Percentiles rank a stretch among this genome's conserved stretches.
Conservation (phyloP, 2,113 vertebrate species). For the Varanus salvator region DNA sequence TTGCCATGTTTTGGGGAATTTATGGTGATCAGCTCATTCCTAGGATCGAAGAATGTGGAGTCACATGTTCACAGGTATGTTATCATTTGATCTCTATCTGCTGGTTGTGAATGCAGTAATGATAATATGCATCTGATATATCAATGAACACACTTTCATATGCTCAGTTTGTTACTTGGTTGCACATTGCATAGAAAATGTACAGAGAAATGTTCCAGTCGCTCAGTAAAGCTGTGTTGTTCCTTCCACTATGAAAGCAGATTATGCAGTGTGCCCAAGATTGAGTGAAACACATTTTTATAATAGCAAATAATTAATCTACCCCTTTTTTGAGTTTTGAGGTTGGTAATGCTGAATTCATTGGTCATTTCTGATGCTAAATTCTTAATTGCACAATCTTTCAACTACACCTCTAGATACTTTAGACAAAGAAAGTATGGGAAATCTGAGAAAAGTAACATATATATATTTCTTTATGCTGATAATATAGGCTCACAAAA, state of each 20-base stretch:
- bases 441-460: background rate
- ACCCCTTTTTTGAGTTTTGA: constrained; percentile 2
- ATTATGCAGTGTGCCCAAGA: constrained; percentile 19
- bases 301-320: background rate
- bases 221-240: background rate
- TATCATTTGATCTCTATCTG: constrained; percentile 46
- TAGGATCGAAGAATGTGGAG: constrained; percentile 75
- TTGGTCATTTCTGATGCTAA: constrained; percentile 8
- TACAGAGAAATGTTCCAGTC: constrained; percentile 23
- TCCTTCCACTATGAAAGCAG: constrained; percentile 24
- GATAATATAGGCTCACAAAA: background rate
- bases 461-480: background rate
- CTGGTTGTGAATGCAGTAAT: constrained; percentile 17
- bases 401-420: background rate
- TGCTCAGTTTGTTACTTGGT: background rate
- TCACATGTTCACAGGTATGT: constrained; percentile 75
- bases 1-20: constrained; percentile 61
- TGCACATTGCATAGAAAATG: constrained; percentile 17
- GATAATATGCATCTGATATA: constrained; percentile 19
- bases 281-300: background rate
- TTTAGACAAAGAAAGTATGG: background rate
- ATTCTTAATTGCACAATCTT: constrained; percentile 15
- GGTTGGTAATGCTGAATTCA: background rate
- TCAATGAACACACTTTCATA: background rate
- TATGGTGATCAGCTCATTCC: constrained; percentile 68